Conservation (phyloP, 2,888 invertebrate species). For the Hoplodrina blanda region DNA sequence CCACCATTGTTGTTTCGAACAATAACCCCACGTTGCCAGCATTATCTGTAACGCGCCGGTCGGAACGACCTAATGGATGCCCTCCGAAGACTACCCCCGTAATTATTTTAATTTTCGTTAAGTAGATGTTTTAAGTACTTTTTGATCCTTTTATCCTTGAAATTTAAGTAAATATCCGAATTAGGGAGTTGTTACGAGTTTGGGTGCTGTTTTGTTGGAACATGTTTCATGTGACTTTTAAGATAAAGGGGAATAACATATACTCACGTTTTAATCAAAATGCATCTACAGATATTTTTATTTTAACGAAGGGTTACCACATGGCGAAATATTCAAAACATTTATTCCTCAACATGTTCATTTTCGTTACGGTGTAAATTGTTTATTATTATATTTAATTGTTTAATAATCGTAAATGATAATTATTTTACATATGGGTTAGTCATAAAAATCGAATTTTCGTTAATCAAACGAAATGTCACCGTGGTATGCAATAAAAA, state of each 20-base stretch:
- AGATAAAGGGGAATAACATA: conserved; percentile 35
- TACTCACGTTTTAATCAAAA: conserved; percentile 13
- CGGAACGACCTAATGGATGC: conserved; percentile 81
- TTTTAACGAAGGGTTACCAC: neutral
- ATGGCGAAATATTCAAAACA: conserved; percentile 7
- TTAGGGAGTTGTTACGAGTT: conserved; percentile 71
- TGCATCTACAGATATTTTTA: neutral
- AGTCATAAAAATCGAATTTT: neutral
- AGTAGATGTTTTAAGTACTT: conserved; percentile 77
- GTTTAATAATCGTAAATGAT: too few relatives aligned
- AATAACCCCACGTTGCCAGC: conserved; percentile 80
- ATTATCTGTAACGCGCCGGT: conserved; percentile 80
- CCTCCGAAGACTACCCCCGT: conserved; percentile 76
- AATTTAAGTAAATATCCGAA: conserved; percentile 72
- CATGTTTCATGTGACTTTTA: conserved; percentile 44
- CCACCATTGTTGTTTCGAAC: conserved; percentile 82
- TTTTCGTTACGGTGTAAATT: neutral
- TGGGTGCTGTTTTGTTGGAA: conserved; percentile 62
- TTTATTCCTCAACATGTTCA: neutral
- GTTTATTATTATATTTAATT: too few relatives aligned
- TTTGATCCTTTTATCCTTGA: conserved; percentile 76
- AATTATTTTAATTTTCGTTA: conserved; percentile 85
- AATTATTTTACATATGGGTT: too few relatives aligned
- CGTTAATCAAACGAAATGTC: neutral
- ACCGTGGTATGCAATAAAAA: conserved; percentile 15